These are phyloP conservation scores for Lindbergichthys nudifrons DNA, from an alignment of 2,797 vertebrate species.

Conservation along the genomic window DNA sequence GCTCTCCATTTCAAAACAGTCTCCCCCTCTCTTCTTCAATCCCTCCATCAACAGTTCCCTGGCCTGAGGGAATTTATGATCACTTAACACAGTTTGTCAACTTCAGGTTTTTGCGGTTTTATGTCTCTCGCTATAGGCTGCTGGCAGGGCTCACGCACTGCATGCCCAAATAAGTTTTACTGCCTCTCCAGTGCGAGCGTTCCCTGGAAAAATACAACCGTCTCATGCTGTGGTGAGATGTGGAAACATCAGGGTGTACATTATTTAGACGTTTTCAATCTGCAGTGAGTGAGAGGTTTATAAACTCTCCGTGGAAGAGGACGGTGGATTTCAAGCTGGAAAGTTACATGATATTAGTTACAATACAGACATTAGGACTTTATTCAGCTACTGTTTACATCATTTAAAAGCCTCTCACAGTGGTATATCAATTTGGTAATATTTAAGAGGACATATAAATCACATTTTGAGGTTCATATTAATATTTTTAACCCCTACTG, in stretches of 20 bases:
- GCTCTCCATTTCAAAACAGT: conserved; percentile 22
- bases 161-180: conserved; percentile 70
- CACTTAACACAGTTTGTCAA: conserved; percentile 75
- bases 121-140: conserved; percentile 60
- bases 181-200: conserved; percentile 53
- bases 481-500: too few relatives aligned
- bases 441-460: conserved; percentile 2
- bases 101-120: conserved; percentile 59
- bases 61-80: conserved; percentile 61
- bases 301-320: conserved; percentile 64
- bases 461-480: too few relatives aligned
- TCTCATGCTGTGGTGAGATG: conserved; percentile 64
- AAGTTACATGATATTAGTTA: conserved; percentile 63
- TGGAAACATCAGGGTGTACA: conserved; percentile 70
- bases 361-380: conserved; percentile 31
- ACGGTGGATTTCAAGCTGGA: conserved; percentile 42
- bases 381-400: conserved; percentile 23
- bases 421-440: conserved; percentile 22
- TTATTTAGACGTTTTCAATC: conserved; percentile 66
- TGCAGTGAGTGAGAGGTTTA: conserved; percentile 69
- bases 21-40: conserved; percentile 32
- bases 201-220: conserved; percentile 74
- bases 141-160: conserved; percentile 51
- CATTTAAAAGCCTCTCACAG: conserved; percentile 18
- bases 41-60: conserved; percentile 49